Base-by-base conservation (phyloP, 2,797 vertebrate species). In the Uromys caudimaculatus region DNA sequence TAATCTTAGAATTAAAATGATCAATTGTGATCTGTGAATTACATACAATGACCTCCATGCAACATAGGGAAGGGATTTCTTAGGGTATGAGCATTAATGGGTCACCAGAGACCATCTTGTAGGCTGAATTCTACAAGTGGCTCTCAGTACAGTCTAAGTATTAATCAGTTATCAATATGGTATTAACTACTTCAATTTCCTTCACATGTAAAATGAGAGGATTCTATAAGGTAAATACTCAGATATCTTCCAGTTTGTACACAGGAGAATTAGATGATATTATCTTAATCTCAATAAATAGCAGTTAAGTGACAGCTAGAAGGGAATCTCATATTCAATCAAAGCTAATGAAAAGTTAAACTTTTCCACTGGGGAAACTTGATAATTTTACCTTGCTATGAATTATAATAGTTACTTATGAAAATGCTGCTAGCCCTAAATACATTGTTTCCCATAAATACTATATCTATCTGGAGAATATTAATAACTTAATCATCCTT, bases 271-370 rank as follows among this genome's bases (percentile, higher is more conserved):
- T 73, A 81, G 29, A 91, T 54, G 35, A 69, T 71, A 4, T 6
- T n/a, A 75, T 78, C 79, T 62, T 90, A 81, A 91, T 67, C 52
- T n/a, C 32, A 90, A 75, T 50, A 17, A 81, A n/a, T 94, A 86
- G 9, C 32, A 69, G 4, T 60, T 78, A 89, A 10, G 60, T 11
- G 32, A 29, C 5, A 85, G 54, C 81, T 47, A 85, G 14, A 17
- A 9, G 95, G 21, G 1, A 94, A 90, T 89, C 3, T 35, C 90
- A 94, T 2, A 81, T 38, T 95, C 41, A 84, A 1, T 83, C 29
- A 90, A 93, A 73, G 0, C 3, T 23, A 32, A 1, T n/a, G 1
- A 12, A 79, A 27, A 85, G 32, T 83, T 17, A 27, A 24, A 77
- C 16, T 60, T 62, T 24, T n/a, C 3, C 6, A 89, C 7, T 77